These are phyloP conservation scores for Megaceryle alcyon DNA, from an alignment of 2,797 vertebrate genomes.

Conservation along the genomic window DNA sequence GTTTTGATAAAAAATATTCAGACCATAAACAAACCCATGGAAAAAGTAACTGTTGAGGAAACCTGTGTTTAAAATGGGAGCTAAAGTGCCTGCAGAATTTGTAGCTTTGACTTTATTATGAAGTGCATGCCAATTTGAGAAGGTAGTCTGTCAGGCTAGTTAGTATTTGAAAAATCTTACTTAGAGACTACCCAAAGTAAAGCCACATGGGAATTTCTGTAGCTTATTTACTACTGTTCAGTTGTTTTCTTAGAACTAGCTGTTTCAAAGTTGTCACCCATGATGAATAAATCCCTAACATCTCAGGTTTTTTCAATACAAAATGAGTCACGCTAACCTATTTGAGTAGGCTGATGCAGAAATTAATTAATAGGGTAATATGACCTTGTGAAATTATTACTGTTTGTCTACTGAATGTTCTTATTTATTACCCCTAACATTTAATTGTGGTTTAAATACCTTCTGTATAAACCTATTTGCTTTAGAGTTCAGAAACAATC, in stretches of 20 bases:
- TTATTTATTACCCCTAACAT: neutral
- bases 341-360: neutral
- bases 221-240: neutral
- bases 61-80: neutral
- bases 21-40: neutral
- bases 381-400: neutral
- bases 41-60: neutral
- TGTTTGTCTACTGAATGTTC: neutral
- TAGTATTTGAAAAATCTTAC: neutral
- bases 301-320: neutral
- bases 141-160: neutral
- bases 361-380: conserved; percentile 22
- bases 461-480: neutral
- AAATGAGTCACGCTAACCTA: neutral
- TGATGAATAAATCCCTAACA: neutral
- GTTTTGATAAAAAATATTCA: neutral
- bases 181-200: neutral
- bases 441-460: conserved; percentile 34
- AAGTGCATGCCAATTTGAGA: neutral
- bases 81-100: neutral
- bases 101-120: neutral
- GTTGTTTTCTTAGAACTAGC: neutral
- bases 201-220: neutral
- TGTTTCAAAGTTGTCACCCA: neutral
- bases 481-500: neutral